These are phyloP conservation scores for Dasyornis broadbenti DNA, from an alignment of 2,113 vertebrate species.

Conservation along the genomic window DNA sequence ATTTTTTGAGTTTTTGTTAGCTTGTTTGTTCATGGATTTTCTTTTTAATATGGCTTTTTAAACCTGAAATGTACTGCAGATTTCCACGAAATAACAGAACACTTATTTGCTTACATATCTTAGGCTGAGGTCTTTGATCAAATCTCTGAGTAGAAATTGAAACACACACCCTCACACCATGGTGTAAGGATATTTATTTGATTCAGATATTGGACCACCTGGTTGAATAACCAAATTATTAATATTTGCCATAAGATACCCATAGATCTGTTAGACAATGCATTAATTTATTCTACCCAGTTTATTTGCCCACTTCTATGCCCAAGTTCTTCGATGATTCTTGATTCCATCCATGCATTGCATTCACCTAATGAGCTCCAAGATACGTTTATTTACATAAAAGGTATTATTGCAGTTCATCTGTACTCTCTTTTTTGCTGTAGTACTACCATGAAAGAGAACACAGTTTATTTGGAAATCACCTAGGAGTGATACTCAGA, in stretches of 20 bases:
- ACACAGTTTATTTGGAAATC: background rate
- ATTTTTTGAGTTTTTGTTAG: background rate
- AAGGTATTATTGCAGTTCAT: background rate
- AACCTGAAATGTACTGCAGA: constrained; percentile 3
- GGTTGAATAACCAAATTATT: background rate
- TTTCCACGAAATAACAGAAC: background rate
- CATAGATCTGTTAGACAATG: background rate
- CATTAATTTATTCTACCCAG: background rate
- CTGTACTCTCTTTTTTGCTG: background rate
- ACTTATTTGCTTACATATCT: background rate
- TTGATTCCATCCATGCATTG: background rate
- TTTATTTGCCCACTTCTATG: background rate
- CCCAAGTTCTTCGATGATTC: background rate
- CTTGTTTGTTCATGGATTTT: background rate
- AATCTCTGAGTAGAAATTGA: background rate
- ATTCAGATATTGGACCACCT: background rate
- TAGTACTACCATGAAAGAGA: background rate
- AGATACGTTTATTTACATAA: background rate
- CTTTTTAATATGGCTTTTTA: background rate
- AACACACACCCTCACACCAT: accelerated
- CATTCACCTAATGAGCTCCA: background rate
- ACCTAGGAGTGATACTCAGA: background rate
- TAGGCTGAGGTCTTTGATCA: background rate
- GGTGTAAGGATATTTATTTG: background rate
- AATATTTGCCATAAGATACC: background rate